Conservation (phyloP, 1,140 invertebrate genomes). For the Dermatophagoides farinae region DNA sequence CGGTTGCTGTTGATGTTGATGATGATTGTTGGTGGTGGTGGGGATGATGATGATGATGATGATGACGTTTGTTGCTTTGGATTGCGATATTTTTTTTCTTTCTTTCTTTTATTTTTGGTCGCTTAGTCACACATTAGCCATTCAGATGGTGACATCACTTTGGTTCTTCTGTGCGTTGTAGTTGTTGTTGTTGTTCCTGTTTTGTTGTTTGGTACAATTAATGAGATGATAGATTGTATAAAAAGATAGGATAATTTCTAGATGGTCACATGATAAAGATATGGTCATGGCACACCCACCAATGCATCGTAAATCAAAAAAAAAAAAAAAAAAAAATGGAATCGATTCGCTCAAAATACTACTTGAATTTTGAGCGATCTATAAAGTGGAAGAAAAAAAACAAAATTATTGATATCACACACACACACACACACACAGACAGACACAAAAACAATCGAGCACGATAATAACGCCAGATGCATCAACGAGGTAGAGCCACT, state of each 20-base stretch:
- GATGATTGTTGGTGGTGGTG: not conserved
- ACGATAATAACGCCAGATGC: not conserved
- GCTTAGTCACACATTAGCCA: not conserved
- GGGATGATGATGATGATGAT: not conserved
- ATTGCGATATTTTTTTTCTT: not conserved
- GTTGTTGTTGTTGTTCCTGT: not conserved
- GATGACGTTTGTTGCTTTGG: not conserved
- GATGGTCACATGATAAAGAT: no score
- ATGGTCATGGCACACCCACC: no score
- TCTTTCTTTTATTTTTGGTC: no score
- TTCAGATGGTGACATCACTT: not conserved
- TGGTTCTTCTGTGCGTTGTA: not conserved
- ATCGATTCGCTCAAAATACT: no score
- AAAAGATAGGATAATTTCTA: not conserved
- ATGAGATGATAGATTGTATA: no score
- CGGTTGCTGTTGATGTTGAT: not conserved
- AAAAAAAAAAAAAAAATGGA: no score
- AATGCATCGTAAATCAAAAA: no score
- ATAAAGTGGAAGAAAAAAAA: not conserved
- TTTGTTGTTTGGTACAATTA: no score
- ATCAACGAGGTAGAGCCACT: not conserved
- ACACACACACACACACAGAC: no score
- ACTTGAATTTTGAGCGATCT: not conserved
- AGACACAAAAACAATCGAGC: not conserved
- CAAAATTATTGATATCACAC: not conserved